Evolutionary conservation across 1,140 invertebrate genomes (phyloP).

Genomic region (Drosophila yakuba): DNA sequence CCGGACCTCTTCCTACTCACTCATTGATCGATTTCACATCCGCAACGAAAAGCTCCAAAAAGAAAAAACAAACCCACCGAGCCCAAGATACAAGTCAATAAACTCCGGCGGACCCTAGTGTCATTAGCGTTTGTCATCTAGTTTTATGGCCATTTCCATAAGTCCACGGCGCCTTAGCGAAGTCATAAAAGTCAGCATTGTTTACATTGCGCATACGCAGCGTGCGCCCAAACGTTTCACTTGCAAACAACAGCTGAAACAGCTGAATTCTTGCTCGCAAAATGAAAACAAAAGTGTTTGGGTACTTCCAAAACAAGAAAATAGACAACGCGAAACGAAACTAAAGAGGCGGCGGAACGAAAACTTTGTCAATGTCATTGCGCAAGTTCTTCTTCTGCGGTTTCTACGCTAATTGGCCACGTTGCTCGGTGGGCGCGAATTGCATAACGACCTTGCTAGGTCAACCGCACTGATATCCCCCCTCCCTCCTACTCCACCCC

Average conservation of each 20-base stretch:
- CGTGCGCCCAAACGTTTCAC: conserved; percentile 33
- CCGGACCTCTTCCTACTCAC: conserved; percentile 17
- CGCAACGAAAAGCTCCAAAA: conserved; percentile 22
- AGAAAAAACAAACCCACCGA: not conserved
- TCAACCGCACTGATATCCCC: conserved; percentile 6
- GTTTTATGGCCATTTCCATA: conserved; percentile 45
- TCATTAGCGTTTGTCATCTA: conserved; percentile 48
- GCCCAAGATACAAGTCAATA: conserved; percentile 51
- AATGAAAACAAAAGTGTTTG: conserved; percentile 30
- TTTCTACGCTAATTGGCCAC: conserved; percentile 47
- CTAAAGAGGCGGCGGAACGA: conserved; percentile 33
- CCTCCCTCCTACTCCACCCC: not conserved
- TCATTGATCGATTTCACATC: conserved; percentile 65
- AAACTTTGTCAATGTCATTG: conserved; percentile 57
- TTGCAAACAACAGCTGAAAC: not conserved
- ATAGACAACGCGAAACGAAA: conserved; percentile 34
- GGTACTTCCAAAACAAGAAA: conserved; percentile 7
- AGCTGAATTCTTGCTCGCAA: conserved; percentile 37
- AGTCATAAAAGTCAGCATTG: conserved; percentile 37
- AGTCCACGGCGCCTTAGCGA: conserved; percentile 35
- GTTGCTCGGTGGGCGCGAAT: conserved; percentile 26
- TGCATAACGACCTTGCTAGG: conserved; percentile 50
- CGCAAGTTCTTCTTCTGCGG: conserved; percentile 32
- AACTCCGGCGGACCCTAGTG: conserved; percentile 27
- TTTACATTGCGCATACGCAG: conserved; percentile 66